Base-by-base conservation (phyloP, 2,888 invertebrate species). In the Luperina nickerlii region DNA sequence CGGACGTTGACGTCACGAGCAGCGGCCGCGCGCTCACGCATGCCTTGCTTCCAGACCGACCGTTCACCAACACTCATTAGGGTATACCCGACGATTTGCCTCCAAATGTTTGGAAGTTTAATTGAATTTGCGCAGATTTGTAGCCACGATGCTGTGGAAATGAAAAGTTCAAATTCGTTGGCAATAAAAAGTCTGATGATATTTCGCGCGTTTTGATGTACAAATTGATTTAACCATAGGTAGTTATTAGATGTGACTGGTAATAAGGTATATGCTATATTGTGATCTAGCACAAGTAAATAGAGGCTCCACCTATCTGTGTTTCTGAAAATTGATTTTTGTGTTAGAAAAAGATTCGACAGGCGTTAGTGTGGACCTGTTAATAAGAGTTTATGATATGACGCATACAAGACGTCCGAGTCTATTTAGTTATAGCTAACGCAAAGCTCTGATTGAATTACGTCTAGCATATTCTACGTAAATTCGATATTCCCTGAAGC, bases 21-120 rank as follows among this genome's bases (percentile, higher is more conserved):
- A 94, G 93, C 88, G 88, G 91, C 76, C 81, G 84, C 84, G 78
- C 87, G 92, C 93, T 95, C 92, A 96, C 95, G 96, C 96, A 95
- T 95, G 95, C 95, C 94, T 95, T 93, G 93, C 90, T 90, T 91
- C 90, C 87, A 84, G 82, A 88, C 89, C 92, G 91, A 90, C 91
- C 92, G 91, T 87, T 91, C 91, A 90, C 89, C 90, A 90, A 92
- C 93, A 91, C 91, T 94, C 93, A 92, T 92, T 93, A 92, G 90
- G 91, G 91, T 81, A 81, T 57, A 68, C 78, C 76, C 87, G 48
- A 76, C 78, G 81, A 85, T 81, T 80, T 84, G 87, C 84, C 68
- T 79, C 63, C 76, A 86, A 89, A 88, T 82, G 67, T 83, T 87
- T 81, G 69, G 71, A 83, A 81, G 48, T 85, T 85, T 80, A 81